Conservation (phyloP, 2,797 vertebrate species). For the Helostoma temminkii region DNA sequence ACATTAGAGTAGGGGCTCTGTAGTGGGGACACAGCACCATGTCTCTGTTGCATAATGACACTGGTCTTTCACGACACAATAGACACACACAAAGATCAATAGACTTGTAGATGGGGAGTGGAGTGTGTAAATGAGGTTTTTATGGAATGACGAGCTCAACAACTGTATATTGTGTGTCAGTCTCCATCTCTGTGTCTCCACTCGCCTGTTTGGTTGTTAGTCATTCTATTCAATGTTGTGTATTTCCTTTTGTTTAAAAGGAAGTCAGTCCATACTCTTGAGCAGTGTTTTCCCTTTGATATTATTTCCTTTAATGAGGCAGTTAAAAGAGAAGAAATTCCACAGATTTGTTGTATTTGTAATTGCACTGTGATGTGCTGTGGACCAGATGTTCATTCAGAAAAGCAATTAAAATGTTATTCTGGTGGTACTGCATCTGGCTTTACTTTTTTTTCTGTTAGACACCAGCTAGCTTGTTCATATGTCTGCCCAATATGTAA, state of each 20-base stretch:
- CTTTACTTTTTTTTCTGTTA: neutral
- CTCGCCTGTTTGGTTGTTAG: conserved; percentile 12
- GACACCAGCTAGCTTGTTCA: neutral
- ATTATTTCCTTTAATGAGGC: neutral
- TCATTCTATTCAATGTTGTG: conserved; percentile 1
- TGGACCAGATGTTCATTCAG: conserved; percentile 33
- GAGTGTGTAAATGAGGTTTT: conserved; percentile 74
- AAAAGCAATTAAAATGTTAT: conserved; percentile 1
- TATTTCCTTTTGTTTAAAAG: conserved; percentile 8
- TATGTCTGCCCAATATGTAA: conserved; percentile 16
- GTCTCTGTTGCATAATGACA: conserved; percentile 74
- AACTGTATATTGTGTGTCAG: conserved; percentile 58
- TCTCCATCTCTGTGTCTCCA: conserved; percentile 12
- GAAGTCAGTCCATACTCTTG: neutral
- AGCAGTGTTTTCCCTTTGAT: neutral
- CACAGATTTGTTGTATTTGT: conserved; percentile 5
- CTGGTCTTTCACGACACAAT: conserved; percentile 66
- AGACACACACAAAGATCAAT: conserved; percentile 44
- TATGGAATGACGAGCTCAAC: conserved; percentile 62
- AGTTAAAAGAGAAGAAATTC: conserved; percentile 4
- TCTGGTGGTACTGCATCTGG: neutral
- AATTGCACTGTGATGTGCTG: conserved; percentile 1
- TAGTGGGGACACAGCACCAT: conserved; percentile 60
- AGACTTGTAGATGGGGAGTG: conserved; percentile 51
- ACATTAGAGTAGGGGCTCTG: conserved; percentile 71